phyloP scores from a whole-genome alignment of 2,888 invertebrate species.

The Parnassius apollo region DNA sequence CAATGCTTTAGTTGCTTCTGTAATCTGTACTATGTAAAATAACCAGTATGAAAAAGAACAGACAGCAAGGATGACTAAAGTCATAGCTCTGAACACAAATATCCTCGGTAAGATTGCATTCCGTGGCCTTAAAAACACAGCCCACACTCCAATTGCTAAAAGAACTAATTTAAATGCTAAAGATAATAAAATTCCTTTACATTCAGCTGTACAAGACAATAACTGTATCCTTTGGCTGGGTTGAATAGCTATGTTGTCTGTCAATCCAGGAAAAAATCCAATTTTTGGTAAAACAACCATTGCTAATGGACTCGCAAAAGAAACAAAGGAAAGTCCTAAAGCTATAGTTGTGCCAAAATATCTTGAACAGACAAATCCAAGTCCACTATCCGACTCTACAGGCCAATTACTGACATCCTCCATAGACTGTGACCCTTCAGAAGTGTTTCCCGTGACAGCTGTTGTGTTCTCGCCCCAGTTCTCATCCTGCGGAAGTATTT shows the following conservation, averaged over 20 bases:
- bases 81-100: constrained; percentile 93
- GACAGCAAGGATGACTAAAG: constrained; percentile 93
- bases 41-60: constrained; percentile 98
- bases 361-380: constrained; percentile 88
- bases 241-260: constrained; percentile 85
- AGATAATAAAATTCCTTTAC: constrained; percentile 95
- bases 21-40: constrained; percentile 96
- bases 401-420: constrained; percentile 95
- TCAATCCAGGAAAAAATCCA: constrained; percentile 89
- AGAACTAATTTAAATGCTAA: constrained; percentile 95
- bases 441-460: constrained; percentile 97
- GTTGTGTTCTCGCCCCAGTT: constrained; percentile 99
- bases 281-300: constrained; percentile 97
- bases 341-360: constrained; percentile 92
- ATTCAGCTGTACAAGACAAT: constrained; percentile 94
- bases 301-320: constrained; percentile 94
- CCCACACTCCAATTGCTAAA: constrained; percentile 95
- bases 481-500: constrained; percentile 97
- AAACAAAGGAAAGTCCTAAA: constrained; percentile 88
- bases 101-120: constrained; percentile 95
- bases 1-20: constrained; percentile 89
- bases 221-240: constrained; percentile 85
- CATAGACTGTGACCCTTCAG: constrained; percentile 96
- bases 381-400: constrained; percentile 85
- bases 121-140: constrained; percentile 91